Evolutionary conservation across 2,113 vertebrate genomes (phyloP), one percentile per base, ranked within the genome.

Genomic region (Balaenoptera acutorostrata): DNA sequence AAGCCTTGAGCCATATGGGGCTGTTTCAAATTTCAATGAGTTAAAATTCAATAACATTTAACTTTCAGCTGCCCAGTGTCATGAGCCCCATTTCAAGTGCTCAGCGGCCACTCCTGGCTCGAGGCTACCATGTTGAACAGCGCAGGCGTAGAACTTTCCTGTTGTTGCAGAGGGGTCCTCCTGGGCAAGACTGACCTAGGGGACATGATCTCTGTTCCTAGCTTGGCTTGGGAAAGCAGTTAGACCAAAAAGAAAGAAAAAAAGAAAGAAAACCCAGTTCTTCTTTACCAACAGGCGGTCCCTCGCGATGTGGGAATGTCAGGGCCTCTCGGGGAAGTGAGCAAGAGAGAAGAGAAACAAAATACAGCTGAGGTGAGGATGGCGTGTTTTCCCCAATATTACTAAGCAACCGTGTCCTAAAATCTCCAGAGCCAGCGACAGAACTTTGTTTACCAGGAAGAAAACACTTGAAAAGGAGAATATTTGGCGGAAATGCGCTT

Each of bases 401-500:
- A 85, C 98, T 90, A 98, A 98, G 98, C 98, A 99, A 98, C 98
- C 75, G 6, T 68, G 98, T 72, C 98, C 98, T 98, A 93, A 98
- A 98, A 98, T 98, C 97, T 97, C 83, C 98, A 97, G 97, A 88
- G 97, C 97, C 95, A 29, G 49, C 95, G 90, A 94, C 97, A 97
- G 98, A 93, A 98, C 96, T 96, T 98, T 99, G 98, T 99, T 99
- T 98, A 98, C 98, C 98, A 98, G 98, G 98, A 98, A 98, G 98
- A 98, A 98, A 99, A 98, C 98, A 97, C 98, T 99, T 98, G 98
- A 98, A 98, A 98, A 98, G 97, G 97, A 98, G 98, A 98, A 97
- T 98, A 98, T 98, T 98, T 98, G 98, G 98, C 97, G 98, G 98
- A 99, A 99, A 98, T 97, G 92, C 66, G 63, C 86, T 66, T 93